Evolutionary conservation across 2,113 vertebrate species (phyloP).

Genomic region (Spermophilus dauricus): DNA sequence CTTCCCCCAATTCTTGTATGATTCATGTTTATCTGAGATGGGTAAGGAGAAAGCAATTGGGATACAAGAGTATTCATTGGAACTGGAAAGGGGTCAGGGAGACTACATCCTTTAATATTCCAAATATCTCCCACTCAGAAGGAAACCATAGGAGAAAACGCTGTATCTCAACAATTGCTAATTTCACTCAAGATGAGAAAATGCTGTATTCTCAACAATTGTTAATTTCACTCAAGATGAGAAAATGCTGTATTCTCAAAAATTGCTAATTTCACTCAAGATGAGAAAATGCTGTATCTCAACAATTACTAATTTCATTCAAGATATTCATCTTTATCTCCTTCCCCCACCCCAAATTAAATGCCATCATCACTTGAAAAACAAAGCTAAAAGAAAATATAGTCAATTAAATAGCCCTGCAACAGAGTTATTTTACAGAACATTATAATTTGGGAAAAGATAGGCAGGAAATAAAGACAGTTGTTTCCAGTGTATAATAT

Average conservation of each 20-base stretch:
- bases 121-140: neutral
- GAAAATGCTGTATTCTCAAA: neutral
- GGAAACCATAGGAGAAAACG: neutral
- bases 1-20: neutral
- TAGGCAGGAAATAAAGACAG: neutral
- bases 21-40: neutral
- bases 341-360: neutral
- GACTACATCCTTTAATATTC: neutral
- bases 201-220: neutral
- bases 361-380: neutral
- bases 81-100: neutral
- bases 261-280: neutral
- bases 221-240: neutral
- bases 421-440: neutral
- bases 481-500: neutral
- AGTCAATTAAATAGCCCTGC: neutral
- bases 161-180: neutral
- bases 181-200: slow-evolving; percentile 16
- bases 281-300: neutral
- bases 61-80: neutral
- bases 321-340: slow-evolving; percentile 11
- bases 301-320: neutral
- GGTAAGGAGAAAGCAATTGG: neutral
- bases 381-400: slow-evolving; percentile 1
- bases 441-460: neutral